Evolutionary conservation across 2,113 vertebrate genomes (phyloP).

Genomic region (Takifugu bimaculatus): DNA sequence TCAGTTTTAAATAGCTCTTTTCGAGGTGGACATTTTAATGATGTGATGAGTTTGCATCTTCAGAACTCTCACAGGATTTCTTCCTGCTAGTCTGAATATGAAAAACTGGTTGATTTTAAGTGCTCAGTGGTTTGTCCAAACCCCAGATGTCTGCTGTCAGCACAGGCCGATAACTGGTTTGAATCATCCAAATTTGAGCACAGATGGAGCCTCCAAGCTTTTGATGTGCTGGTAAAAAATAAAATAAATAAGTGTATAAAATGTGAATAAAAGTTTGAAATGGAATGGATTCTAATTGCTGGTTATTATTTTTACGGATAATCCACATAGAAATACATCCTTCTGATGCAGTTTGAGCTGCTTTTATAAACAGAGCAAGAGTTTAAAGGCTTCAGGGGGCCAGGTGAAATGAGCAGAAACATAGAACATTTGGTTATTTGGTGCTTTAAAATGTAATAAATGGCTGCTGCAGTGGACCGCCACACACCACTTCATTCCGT

Average conservation of each 20-base stretch:
- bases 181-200: conserved; percentile 26
- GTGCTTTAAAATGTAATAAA: too few species aligned
- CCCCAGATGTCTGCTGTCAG: conserved; percentile 16
- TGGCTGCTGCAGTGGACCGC: too few species aligned
- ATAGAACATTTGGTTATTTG: too few species aligned
- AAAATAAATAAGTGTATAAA: conserved; percentile 57
- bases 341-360: too few species aligned
- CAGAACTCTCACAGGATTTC: conserved; percentile 36
- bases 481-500: too few species aligned
- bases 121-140: conserved; percentile 32
- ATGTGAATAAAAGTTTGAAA: conserved; percentile 68
- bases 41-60: conserved; percentile 26
- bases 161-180: conserved; percentile 22
- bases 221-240: conserved; percentile 22
- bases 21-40: conserved; percentile 36
- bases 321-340: too few species aligned
- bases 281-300: conserved; percentile 15
- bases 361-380: too few species aligned
- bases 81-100: conserved; percentile 20
- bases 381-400: too few species aligned
- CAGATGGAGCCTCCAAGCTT: conserved; percentile 22
- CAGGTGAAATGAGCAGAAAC: too few species aligned
- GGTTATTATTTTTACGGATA: conserved; percentile 1
- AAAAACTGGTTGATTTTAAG: conserved; percentile 24
- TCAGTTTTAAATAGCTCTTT: neutral